Evolutionary conservation across 2,888 invertebrate genomes (phyloP).

Genomic region (Chaetoderma sp.): DNA sequence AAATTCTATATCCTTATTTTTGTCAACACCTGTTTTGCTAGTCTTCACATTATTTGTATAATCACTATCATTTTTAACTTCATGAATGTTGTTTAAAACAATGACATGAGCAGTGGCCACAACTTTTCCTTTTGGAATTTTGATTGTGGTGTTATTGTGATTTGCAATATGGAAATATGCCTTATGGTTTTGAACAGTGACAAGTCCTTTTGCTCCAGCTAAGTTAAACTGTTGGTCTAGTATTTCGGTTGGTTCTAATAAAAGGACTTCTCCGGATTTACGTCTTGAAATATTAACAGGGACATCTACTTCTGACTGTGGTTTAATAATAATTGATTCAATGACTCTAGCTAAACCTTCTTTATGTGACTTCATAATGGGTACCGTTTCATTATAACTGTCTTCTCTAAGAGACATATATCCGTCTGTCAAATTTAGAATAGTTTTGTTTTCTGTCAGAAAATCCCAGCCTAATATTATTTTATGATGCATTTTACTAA

Average conservation of each 20-base stretch:
- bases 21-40: not conserved
- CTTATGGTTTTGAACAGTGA: not conserved
- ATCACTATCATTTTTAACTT: too few species aligned
- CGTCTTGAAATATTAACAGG: not conserved
- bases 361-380: not conserved
- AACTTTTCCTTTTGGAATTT: too few species aligned
- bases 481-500: not conserved
- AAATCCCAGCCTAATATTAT: conserved; percentile 35
- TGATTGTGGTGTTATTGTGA: conserved; percentile 25
- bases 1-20: conserved; percentile 10
- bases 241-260: not conserved
- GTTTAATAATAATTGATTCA: not conserved
- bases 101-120: too few species aligned
- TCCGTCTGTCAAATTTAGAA: conserved; percentile 22
- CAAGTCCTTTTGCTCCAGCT: not conserved
- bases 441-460: conserved; percentile 23
- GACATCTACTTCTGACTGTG: not conserved
- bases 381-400: too few species aligned
- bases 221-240: not conserved
- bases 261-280: not conserved
- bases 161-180: conserved; percentile 20
- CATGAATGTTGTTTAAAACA: too few species aligned
- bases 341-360: not conserved
- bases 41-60: not conserved
- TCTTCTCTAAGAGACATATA: too few species aligned